A percentile compares a stretch with the other conserved stretches of the same genome.
Conservation (phyloP, 2,888 invertebrate genomes). For the Aporophyla lueneburgensis region DNA sequence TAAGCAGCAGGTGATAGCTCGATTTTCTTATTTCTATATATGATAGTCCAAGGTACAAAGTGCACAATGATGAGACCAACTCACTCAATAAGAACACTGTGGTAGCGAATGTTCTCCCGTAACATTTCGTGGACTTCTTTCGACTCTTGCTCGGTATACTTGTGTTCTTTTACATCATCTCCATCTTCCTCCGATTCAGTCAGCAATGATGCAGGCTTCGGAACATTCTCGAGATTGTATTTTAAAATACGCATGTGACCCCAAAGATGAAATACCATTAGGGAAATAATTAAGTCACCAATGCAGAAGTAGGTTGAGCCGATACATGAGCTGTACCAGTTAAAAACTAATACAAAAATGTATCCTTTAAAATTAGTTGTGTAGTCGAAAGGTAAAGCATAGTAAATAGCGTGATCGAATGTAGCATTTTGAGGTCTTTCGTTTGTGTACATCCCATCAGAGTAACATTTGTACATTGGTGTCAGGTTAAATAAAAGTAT, state of each 20-base stretch:
- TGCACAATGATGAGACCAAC: slow-evolving; percentile 2
- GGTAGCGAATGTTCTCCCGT: slow-evolving; percentile 31
- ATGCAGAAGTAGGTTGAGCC: slow-evolving; percentile 28
- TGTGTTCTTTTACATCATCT: not conserved
- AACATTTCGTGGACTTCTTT: slow-evolving; percentile 16
- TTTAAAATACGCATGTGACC: slow-evolving; percentile 43
- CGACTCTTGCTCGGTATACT: slow-evolving; percentile 39
- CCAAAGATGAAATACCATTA: slow-evolving; percentile 50
- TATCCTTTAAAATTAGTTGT: slow-evolving; percentile 27
- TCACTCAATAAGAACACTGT: slow-evolving; percentile 47
- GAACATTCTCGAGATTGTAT: slow-evolving; percentile 39
- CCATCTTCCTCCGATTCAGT: not conserved
- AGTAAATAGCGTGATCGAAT: slow-evolving; percentile 42
- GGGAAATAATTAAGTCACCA: slow-evolving; percentile 26
- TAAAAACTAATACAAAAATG: not conserved
- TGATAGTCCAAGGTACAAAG: not conserved
- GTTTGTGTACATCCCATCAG: slow-evolving; percentile 15
- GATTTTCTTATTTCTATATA: not conserved
- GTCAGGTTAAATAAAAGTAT: slow-evolving; percentile 33
- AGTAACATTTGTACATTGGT: slow-evolving; percentile 37
- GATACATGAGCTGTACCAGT: slow-evolving; percentile 9
- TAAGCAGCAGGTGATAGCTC: not conserved
- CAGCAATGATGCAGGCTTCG: slow-evolving; percentile 32
- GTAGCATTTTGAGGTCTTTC: slow-evolving; percentile 33
- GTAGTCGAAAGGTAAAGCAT: slow-evolving; percentile 35